Evolutionary conservation across 2,797 vertebrate species (phyloP).

Genomic region (Coregonus sp.): DNA sequence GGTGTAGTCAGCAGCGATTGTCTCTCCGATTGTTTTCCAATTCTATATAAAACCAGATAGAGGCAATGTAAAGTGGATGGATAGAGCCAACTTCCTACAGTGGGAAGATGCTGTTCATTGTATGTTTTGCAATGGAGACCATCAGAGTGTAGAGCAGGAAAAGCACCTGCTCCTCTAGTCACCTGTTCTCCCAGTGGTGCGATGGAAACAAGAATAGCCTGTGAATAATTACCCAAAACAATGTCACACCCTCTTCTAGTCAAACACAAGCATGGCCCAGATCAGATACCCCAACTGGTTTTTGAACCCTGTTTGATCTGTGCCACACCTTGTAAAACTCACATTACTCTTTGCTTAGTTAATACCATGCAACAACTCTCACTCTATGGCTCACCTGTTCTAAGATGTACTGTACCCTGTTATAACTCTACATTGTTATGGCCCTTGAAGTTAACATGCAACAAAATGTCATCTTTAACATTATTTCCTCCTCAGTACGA

Average conservation of each 20-base stretch:
- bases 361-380: neutral
- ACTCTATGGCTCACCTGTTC: neutral
- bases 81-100: neutral
- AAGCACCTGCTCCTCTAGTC: conserved; percentile 44
- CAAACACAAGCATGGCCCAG: conserved; percentile 5
- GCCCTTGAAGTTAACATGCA: neutral
- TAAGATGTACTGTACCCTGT: neutral
- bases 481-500: conserved; percentile 82
- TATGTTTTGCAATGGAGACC: neutral
- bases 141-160: neutral
- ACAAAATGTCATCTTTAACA: neutral
- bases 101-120: conserved; percentile 28
- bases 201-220: too few relatives aligned
- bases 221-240: conserved; percentile 40
- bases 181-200: conserved; percentile 21
- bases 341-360: neutral
- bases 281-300: conserved; percentile 50
- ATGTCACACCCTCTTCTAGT: conserved; percentile 34
- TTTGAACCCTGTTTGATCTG: conserved; percentile 20
- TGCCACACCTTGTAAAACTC: neutral
- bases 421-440: neutral
- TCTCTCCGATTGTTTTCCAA: neutral
- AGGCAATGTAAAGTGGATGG: neutral
- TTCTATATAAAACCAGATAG: neutral
- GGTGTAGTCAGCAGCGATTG: neutral